Base-by-base conservation (phyloP, 2,797 vertebrate genomes). In the Trematomus bernacchii region DNA sequence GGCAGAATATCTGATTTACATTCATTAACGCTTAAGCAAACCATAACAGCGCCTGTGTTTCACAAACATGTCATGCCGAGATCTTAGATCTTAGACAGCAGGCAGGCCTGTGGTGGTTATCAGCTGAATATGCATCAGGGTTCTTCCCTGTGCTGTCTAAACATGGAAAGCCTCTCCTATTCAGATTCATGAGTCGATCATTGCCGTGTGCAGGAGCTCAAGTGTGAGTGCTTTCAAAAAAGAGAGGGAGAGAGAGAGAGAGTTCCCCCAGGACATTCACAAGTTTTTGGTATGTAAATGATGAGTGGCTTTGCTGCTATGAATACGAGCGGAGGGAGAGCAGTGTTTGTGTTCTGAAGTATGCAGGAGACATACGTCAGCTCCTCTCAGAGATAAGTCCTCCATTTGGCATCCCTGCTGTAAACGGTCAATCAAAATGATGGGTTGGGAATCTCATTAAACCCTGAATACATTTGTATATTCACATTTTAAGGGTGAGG, bases 251-350 rank as follows among this genome's bases (percentile, higher is more conserved):
- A 2, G 30, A 55, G 30, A 55, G 65, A 61, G 46, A 33, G 62
- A 51, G 58, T 53, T 87, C 88, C 91, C 91, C 83, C 77, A 86
- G 82, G 92, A 88, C 86, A 62, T 71, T 82, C 75, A 71, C 79
- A 90, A 87, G 85, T 91, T 90, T 89, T 76, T 88, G 81, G 83
- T 89, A 89, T 92, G 91, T 83, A 92, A 93, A 92, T 91, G 78
- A 82, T 15, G 70, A 86, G 73, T 21, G 52, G 65, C 73, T 84
- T 57, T 76, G 72, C 87, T 79, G 82, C 55, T 62, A 15, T 77
- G 84, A 69, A 44, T 67, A 64, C 33, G 73, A 53, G 65, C 54
- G 69, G 71, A 58, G 51, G 53, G 61, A 48, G 55, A 66, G 79
- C 50, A 10, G 43, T 18, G 77, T 66, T 87, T 76, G 69, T 71